Base-by-base conservation (phyloP, 2,888 invertebrate species). In the Nomada hirtipes region DNA sequence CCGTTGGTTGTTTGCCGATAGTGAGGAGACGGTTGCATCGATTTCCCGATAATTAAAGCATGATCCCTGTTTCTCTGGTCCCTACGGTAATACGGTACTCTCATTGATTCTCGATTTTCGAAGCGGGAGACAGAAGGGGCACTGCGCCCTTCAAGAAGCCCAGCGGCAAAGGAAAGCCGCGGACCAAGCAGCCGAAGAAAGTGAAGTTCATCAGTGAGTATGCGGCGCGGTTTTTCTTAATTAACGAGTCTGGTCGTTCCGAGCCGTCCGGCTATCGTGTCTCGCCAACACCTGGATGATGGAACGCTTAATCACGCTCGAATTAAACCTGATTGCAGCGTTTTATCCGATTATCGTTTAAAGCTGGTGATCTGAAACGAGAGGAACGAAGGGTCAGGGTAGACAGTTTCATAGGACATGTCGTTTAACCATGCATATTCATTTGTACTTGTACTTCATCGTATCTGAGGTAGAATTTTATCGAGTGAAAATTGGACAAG, bases 151-250 rank as follows among this genome's bases (percentile, higher is more conserved):
- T 96, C 93, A 97, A 97, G 95, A 98, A 98, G 95, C 96, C 97
- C 86, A 96, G 96, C 94, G 95, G 95, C 92, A 96, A 96, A 90
- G 96, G 96, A 92, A 97, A 97, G 94, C 96, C 96, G 86, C 95
- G 97, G 93, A 97, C 97, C 91, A 97, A 97, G 95, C 97, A 98
- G 94, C 97, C 97, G 86, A 98, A 97, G 95, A 97, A 97, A 95
- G 97, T 97, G 85, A 97, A 97, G 95, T 97, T 98, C 93, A 97
- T 97, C 95, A 97, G 98, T 98, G 96, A 98, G 97, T 97, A 95
- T 86, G 61, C 52, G 36, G 52, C 15, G 15, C 47, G 18, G 20
- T 20, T 36, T 63, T 50, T 52, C 42, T 79, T 59, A 72, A 83
- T 82, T 69, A 68, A 72, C 67, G 20, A 71, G 29, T 23, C 42